A percentile compares a stretch with the other conserved stretches of the same genome.
Evolutionary conservation across 2,113 vertebrate genomes (phyloP).

Genomic region (Opisthocomus hoazin): DNA sequence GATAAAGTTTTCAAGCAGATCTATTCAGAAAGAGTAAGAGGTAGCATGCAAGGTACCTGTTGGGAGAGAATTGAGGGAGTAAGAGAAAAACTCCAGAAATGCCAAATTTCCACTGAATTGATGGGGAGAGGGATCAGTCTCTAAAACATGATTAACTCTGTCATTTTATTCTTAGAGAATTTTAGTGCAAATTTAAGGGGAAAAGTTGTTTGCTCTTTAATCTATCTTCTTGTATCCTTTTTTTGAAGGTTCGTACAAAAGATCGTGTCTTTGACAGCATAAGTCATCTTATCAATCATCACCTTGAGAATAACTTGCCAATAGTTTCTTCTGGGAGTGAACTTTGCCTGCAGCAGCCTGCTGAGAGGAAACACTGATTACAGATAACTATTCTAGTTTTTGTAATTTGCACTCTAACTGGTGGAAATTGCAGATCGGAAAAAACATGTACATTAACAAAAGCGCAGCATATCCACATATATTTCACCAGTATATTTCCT

Average conservation of each 20-base stretch:
- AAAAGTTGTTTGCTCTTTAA: neutral
- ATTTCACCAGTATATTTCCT: neutral
- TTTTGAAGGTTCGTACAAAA: slow-evolving; percentile 90
- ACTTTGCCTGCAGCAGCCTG: slow-evolving; percentile 93
- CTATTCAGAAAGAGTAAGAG: neutral
- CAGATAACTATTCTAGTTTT: neutral
- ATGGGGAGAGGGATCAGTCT: neutral
- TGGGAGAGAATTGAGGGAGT: neutral
- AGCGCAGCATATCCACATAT: neutral
- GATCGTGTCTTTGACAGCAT: slow-evolving; percentile 97
- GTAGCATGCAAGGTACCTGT: neutral
- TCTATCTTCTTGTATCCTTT: slow-evolving; percentile 1
- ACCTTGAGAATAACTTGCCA: slow-evolving; percentile 92
- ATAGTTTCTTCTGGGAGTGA: slow-evolving; percentile 95
- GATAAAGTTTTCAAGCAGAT: neutral
- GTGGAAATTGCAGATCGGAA: neutral
- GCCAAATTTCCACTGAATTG: neutral
- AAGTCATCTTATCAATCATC: slow-evolving; percentile 93
- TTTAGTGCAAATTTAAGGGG: neutral
- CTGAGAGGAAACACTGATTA: slow-evolving; percentile 83
- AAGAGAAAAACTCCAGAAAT: neutral
- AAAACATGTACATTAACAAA: neutral
- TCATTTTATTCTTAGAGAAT: neutral
- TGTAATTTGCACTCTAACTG: neutral
- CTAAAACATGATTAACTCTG: neutral